A percentile compares a stretch with the other conserved stretches of the same genome.
Conservation (phyloP, 2,797 vertebrate species). For the Bucorvus abyssinicus region DNA sequence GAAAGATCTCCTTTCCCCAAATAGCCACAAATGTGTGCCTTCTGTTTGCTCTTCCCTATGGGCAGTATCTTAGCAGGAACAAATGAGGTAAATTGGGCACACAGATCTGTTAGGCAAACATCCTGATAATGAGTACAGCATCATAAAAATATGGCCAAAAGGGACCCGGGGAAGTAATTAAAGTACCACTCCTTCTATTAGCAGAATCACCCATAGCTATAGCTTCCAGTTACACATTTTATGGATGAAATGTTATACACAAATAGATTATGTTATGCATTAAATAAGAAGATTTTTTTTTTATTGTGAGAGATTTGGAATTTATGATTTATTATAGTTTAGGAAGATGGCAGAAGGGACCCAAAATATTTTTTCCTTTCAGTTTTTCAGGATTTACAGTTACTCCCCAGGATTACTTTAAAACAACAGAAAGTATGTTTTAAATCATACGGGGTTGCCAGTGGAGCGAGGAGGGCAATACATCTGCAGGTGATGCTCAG, state of each 20-base stretch:
- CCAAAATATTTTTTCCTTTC: background rate
- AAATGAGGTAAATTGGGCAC: background rate
- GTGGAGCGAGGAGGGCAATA: background rate
- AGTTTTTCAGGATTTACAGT: background rate
- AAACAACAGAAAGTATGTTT: background rate
- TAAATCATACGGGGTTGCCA: background rate
- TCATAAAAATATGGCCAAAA: background rate
- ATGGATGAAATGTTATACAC: background rate
- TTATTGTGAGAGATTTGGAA: background rate
- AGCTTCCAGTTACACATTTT: background rate
- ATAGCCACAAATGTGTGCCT: background rate
- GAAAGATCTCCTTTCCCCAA: background rate
- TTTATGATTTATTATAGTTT: background rate
- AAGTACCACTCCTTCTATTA: background rate
- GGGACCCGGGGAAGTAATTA: background rate
- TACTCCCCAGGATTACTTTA: background rate
- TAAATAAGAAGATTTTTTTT: background rate
- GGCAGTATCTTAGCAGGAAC: background rate
- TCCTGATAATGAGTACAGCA: background rate
- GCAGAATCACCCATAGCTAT: background rate
- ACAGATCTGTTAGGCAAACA: background rate
- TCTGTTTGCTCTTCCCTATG: background rate
- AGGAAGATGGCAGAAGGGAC: background rate
- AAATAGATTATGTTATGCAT: background rate
- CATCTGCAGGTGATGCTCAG: background rate